Evolutionary conservation across 2,888 invertebrate genomes (phyloP), one percentile per base, ranked within the genome.

Genomic region (Acronicta leporina): DNA sequence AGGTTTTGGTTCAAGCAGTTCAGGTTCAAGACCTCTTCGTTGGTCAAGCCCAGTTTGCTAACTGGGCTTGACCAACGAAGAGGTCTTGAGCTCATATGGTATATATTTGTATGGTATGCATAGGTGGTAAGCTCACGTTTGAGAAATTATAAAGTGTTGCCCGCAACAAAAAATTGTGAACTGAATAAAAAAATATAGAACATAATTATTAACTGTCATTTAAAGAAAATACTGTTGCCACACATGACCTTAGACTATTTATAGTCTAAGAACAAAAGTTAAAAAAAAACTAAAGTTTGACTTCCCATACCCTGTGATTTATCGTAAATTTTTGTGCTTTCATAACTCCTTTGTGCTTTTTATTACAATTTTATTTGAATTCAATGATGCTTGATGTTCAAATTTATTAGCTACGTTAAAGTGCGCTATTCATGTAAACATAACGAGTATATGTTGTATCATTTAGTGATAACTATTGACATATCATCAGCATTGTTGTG

Each of bases 401-500:
- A n/a, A 45, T 43, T 52, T 53, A 10, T 15, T 44, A 50, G 2
- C 20, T 43, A 44, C 11, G 30, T 30, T 33, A 54, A 15, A 49
- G 35, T 15, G 46, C 57, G 63, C 55, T 75, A 61, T 80, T 68
- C 67, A 69, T 75, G 43, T 44, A 62, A 64, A 75, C 57, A 55
- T 56, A 55, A 56, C 11, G 35, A 47, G 56, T 69, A 71, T 73
- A 72, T 63, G 80, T 84, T 80, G 74, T 62, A 73, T 83, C 81
- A 80, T 85, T 70, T 85, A 86, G 83, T 87, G 81, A 85, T 91
- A 90, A 86, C 85, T 87, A 83, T 85, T 82, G 67, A 94, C 93
- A 92, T 93, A 93, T 92, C 92, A 93, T 91, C 88, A 71, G 88
- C 90, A 88, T 92, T 92, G 92, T 92, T 92, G 90, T 85, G 90